Percentiles rank a stretch among this genome's conserved stretches.
Conservation (phyloP, 2,888 invertebrate species). For the Bibio marci region DNA sequence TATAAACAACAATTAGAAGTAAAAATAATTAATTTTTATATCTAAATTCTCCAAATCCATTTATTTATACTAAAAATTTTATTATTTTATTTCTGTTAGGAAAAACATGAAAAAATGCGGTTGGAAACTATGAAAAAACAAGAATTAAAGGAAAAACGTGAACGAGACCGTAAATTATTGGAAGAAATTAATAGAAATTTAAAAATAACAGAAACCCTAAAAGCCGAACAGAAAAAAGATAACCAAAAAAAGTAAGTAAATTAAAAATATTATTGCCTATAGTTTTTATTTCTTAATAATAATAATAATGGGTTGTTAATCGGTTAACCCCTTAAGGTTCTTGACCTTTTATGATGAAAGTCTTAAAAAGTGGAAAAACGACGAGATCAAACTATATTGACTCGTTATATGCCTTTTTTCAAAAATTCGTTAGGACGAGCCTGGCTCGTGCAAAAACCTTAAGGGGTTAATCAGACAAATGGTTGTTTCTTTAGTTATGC, state of each 20-base stretch:
- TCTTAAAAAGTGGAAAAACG: too few species aligned
- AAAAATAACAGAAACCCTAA: neutral
- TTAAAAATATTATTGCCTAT: too few species aligned
- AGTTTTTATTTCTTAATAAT: too few species aligned
- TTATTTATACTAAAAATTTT: neutral
- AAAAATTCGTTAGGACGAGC: too few species aligned
- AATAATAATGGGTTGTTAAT: too few species aligned
- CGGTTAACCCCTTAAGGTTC: too few species aligned
- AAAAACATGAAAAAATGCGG: neutral
- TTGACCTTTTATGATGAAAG: too few species aligned
- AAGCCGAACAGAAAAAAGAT: neutral
- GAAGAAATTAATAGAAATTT: constrained; percentile 4
- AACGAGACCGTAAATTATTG: constrained; percentile 9
- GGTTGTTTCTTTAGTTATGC: too few species aligned
- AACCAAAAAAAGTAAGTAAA: neutral
- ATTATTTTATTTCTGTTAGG: neutral
- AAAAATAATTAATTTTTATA: neutral
- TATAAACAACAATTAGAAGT: constrained; percentile 4
- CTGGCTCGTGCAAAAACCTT: too few species aligned
- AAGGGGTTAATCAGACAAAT: too few species aligned
- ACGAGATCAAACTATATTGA: too few species aligned
- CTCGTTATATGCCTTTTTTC: too few species aligned
- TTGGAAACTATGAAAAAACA: constrained; percentile 5
- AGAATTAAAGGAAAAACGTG: constrained; percentile 6
- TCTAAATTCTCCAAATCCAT: neutral